phyloP scores from a whole-genome alignment of 2,888 invertebrate species.

The Hedya salicella region DNA sequence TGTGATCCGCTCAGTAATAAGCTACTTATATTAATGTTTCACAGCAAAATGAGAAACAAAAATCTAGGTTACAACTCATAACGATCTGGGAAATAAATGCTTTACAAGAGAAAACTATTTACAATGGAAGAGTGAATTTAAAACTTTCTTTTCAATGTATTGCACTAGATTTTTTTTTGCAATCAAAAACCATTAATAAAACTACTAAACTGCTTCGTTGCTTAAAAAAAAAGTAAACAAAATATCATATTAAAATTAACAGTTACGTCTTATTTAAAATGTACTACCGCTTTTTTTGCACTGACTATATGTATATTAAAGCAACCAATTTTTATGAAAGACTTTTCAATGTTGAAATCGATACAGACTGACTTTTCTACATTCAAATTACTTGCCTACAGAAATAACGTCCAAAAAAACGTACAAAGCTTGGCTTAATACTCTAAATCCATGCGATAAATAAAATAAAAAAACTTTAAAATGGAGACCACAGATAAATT shows the following conservation, averaged over 20 bases:
- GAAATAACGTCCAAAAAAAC: background rate
- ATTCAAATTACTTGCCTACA: background rate
- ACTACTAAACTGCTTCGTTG: too few relatives aligned
- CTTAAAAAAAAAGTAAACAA: too few relatives aligned
- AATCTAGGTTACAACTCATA: conserved; percentile 7
- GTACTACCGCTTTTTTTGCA: too few relatives aligned
- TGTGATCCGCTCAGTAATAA: conserved; percentile 17
- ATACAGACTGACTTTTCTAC: too few relatives aligned
- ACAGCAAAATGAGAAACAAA: conserved; percentile 25
- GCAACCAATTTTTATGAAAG: background rate
- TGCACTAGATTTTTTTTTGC: background rate
- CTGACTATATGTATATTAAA: background rate
- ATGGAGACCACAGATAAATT: conserved; percentile 1
- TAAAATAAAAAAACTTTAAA: background rate
- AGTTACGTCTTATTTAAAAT: too few relatives aligned
- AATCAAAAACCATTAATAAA: too few relatives aligned
- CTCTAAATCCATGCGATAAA: background rate
- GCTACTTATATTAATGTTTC: conserved; percentile 13
- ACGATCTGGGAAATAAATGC: conserved; percentile 8
- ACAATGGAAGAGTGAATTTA: background rate
- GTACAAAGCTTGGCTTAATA: background rate
- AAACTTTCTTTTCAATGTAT: background rate
- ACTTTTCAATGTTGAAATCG: too few relatives aligned
- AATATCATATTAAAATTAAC: too few relatives aligned
- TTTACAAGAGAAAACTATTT: conserved; percentile 5